Evolutionary conservation across 2,113 vertebrate genomes (phyloP).

Genomic region (Sebastes fasciatus): DNA sequence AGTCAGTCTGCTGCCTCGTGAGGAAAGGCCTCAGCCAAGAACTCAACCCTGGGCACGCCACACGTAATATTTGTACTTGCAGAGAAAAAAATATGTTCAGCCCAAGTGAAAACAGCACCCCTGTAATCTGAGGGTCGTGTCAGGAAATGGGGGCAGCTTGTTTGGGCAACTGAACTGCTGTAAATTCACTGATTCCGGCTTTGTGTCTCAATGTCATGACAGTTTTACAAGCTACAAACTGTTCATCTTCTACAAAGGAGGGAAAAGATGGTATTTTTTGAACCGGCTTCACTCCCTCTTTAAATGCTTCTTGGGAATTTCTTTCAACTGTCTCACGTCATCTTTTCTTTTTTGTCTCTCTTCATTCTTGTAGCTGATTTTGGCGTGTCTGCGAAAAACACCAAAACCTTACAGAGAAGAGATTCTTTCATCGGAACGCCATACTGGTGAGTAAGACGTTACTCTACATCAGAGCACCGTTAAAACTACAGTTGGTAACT

Average conservation of each 20-base stretch:
- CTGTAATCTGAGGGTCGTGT: slow-evolving; percentile 44
- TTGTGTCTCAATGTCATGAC: slow-evolving; percentile 25
- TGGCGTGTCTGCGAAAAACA: slow-evolving; percentile 97
- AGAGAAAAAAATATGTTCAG: slow-evolving; percentile 12
- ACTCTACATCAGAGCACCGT: neutral
- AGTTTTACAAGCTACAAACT: slow-evolving; percentile 33
- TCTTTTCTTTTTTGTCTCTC: slow-evolving; percentile 1
- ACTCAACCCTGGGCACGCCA: neutral
- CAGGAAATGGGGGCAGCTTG: neutral
- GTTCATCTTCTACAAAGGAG: neutral
- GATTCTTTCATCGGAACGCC: slow-evolving; percentile 97
- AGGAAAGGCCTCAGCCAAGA: slow-evolving; percentile 42
- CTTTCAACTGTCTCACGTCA: neutral
- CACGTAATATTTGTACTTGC: slow-evolving; percentile 11
- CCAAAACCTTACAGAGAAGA: slow-evolving; percentile 93
- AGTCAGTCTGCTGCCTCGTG: slow-evolving; percentile 25
- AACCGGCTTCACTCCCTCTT: neutral
- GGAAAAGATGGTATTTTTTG: neutral
- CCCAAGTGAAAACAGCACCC: slow-evolving; percentile 38
- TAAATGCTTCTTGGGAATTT: neutral
- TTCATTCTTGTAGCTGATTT: slow-evolving; percentile 90
- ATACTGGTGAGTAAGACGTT: slow-evolving; percentile 90
- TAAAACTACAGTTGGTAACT: no score
- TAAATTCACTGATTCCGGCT: slow-evolving; percentile 35
- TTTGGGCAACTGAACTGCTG: slow-evolving; percentile 7